Evolutionary conservation across 1,140 invertebrate species (phyloP), one percentile per base, ranked within the genome.

Genomic region (Brachionus koreanus): DNA sequence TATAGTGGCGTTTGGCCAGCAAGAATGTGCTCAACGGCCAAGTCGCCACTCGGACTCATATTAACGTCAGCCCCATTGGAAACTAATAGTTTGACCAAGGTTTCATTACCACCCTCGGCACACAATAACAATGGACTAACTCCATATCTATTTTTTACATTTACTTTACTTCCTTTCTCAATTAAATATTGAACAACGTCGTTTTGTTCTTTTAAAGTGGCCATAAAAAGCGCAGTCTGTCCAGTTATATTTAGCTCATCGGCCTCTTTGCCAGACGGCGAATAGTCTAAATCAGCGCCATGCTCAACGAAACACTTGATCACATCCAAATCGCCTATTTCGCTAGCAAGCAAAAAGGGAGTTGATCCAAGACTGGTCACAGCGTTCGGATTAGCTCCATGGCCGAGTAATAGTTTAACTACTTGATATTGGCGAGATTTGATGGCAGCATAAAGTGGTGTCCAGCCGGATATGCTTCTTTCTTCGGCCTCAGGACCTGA

Each of bases 1-100:
- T 67, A 83, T 10, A 83, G 42, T 23, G 82, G 82, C 29, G 82
- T 83, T 39, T 83, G 82, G 13, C 82, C 82, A 33, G 82, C 82
- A 4, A 83, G 16, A 5, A 83, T 43, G 23, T 75, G 42, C 35
- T 83, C 69, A 4, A 74, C 63, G 13, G 82, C 82, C 35, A 83
- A 74, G 6, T 75, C 52, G 9, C 69, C 82, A 12, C 42, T 52
- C n/a, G 82, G 82, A 29, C 46, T 63, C 33, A 83, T 83, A 35
- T 83, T 83, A 33, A 76, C 72, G 35, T 83, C 82, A 42, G 82
- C 82, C n/a, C 57, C 57, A 37, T 29, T 43, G 3, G 67, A 35
- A 10, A 83, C 42, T 12, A 83, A 33, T 33, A 65, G 13, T 63
- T 75, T 75, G n/a, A 83, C 72, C 33, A 83, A 16, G 16, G 57